Percentiles rank a stretch among this genome's conserved stretches.
Conservation (phyloP, 1,140 invertebrate genomes). For the Hyles vespertilio region DNA sequence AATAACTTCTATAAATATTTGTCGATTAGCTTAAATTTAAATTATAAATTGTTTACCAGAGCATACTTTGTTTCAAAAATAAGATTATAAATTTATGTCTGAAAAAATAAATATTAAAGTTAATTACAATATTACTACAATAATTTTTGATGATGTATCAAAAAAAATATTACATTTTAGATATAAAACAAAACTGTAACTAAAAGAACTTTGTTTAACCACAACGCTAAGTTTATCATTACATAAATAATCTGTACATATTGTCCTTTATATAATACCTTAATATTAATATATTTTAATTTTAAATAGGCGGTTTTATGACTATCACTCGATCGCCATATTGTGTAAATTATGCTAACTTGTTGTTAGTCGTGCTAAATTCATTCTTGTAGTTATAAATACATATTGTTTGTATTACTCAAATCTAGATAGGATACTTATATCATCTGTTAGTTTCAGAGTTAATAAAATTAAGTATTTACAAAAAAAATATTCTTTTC, state of each 20-base stretch:
- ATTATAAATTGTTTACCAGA: too few species aligned
- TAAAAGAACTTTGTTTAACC: background rate
- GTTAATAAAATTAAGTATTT: constrained; percentile 75
- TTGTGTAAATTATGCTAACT: background rate
- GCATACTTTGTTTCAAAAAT: background rate
- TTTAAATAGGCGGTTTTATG: too few species aligned
- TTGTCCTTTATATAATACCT: too few species aligned
- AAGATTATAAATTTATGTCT: background rate
- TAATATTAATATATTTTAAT: too few species aligned
- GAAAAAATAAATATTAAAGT: background rate
- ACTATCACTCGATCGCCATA: background rate
- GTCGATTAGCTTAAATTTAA: too few species aligned
- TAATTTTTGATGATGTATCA: too few species aligned
- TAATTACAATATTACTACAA: background rate
- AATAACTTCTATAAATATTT: too few species aligned
- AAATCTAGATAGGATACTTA: constrained; percentile 72
- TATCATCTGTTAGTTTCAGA: constrained; percentile 74
- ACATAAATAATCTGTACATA: too few species aligned
- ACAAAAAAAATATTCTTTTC: constrained; percentile 58
- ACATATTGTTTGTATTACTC: constrained; percentile 62
- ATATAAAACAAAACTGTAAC: too few species aligned
- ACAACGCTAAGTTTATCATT: background rate
- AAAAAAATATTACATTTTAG: too few species aligned
- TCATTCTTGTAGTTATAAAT: constrained; percentile 69
- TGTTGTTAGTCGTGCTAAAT: constrained; percentile 52